phyloP scores from a whole-genome alignment of 2,797 vertebrate species.

The Thaleichthys pacificus region DNA sequence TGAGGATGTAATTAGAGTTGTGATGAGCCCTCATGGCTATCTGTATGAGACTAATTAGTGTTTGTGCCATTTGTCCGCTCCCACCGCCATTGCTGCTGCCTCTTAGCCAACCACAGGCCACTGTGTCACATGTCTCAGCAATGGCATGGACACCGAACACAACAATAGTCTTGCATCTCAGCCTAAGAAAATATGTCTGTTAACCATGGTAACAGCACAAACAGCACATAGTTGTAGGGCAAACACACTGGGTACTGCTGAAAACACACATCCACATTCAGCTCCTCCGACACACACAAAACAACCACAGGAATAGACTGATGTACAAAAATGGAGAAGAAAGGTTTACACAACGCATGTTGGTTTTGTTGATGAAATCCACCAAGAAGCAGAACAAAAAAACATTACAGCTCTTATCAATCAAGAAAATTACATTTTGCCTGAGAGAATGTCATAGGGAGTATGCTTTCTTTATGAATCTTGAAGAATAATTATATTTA shows the following conservation, averaged over 20 bases:
- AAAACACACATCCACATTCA: background rate
- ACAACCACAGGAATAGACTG: background rate
- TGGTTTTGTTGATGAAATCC: background rate
- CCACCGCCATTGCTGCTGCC: background rate
- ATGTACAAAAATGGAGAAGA: background rate
- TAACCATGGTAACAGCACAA: background rate
- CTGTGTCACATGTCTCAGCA: background rate
- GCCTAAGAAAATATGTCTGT: background rate
- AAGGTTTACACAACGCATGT: background rate
- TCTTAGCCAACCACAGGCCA: constrained; percentile 1
- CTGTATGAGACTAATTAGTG: constrained; percentile 20
- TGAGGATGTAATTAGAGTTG: constrained; percentile 21
- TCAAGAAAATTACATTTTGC: background rate
- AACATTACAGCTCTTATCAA: background rate
- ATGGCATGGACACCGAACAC: background rate
- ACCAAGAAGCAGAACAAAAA: background rate
- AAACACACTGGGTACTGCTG: background rate
- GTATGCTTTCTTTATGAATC: background rate
- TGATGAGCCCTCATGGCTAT: constrained; percentile 12
- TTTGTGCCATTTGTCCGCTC: background rate
- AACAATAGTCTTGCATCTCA: background rate
- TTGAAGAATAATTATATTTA: background rate
- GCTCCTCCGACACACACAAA: background rate
- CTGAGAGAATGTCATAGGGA: background rate
- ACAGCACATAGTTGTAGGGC: background rate